A percentile compares a stretch with the other conserved stretches of the same genome.
These are phyloP conservation scores for Hydra vulgaris DNA, from an alignment of 30 jellyfish, hydroid and myxozoan genomes.

Conservation along the genomic window DNA sequence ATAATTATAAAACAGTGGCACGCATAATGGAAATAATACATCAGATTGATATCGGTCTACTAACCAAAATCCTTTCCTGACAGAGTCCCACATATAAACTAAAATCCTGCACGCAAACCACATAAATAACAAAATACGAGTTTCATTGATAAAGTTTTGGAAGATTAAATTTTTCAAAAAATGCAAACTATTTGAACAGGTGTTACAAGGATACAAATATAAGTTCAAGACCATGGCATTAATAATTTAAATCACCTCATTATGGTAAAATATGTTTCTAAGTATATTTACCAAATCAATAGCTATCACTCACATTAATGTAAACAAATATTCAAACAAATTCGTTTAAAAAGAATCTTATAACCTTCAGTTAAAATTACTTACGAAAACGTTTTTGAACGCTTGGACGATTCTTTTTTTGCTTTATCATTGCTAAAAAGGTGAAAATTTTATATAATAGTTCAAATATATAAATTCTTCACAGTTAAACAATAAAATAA, in stretches of 20 bases:
- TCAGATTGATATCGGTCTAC: too few relatives aligned
- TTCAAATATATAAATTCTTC: too few relatives aligned
- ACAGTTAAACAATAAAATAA: too few relatives aligned
- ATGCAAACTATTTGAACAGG: neutral
- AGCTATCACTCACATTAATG: too few relatives aligned
- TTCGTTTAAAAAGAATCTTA: neutral
- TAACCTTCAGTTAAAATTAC: neutral
- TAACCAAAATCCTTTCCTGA: neutral
- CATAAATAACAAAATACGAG: too few relatives aligned
- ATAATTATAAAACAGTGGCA: too few relatives aligned
- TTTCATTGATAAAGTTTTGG: too few relatives aligned
- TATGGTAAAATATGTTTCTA: neutral
- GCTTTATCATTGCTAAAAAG: constrained; percentile 68
- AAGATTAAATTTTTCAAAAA: neutral
- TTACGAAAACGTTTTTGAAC: constrained; percentile 52
- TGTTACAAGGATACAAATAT: neutral
- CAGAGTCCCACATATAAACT: neutral
- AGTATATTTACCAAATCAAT: neutral
- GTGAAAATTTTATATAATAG: neutral
- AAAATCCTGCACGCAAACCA: too few relatives aligned
- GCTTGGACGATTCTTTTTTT: constrained; percentile 74
- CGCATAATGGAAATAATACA: too few relatives aligned
- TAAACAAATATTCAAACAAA: neutral
- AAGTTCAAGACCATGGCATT: neutral
- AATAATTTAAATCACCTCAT: neutral